A percentile compares a stretch with the other conserved stretches of the same genome.
Evolutionary conservation across 2,888 invertebrate genomes (phyloP).

Genomic region (Aelia acuminata): DNA sequence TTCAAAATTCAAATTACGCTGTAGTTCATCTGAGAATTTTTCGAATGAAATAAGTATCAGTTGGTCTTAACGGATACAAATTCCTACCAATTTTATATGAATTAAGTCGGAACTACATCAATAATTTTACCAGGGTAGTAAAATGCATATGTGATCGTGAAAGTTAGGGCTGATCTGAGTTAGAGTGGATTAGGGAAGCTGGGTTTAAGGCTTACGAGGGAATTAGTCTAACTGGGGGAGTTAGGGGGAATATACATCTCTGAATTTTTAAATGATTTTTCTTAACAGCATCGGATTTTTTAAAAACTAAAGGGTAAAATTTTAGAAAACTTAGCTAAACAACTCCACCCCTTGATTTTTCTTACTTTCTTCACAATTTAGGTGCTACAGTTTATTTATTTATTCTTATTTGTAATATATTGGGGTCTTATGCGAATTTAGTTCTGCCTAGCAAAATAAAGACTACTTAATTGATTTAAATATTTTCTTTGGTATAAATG

Average conservation of each 20-base stretch:
- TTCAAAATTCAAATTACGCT: no score
- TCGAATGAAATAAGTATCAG: no score
- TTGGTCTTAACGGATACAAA: not conserved
- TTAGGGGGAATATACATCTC: not conserved
- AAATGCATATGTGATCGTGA: not conserved
- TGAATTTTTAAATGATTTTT: constrained; percentile 9
- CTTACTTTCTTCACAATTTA: not conserved
- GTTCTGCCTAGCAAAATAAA: no score
- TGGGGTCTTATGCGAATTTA: no score
- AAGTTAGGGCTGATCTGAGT: constrained; percentile 12
- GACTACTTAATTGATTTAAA: no score
- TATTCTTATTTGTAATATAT: no score
- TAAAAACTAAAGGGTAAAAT: not conserved
- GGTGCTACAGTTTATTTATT: not conserved
- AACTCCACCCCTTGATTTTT: not conserved
- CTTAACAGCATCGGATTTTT: not conserved
- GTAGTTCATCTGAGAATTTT: no score
- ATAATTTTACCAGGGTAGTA: not conserved
- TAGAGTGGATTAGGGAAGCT: not conserved
- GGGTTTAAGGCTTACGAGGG: not conserved
- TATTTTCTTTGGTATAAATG: no score
- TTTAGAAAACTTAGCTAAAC: not conserved
- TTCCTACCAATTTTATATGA: not conserved
- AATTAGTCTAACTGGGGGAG: not conserved
- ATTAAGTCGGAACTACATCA: not conserved